Conservation (phyloP, 2,113 vertebrate genomes). For the Colossoma macropomum region DNA sequence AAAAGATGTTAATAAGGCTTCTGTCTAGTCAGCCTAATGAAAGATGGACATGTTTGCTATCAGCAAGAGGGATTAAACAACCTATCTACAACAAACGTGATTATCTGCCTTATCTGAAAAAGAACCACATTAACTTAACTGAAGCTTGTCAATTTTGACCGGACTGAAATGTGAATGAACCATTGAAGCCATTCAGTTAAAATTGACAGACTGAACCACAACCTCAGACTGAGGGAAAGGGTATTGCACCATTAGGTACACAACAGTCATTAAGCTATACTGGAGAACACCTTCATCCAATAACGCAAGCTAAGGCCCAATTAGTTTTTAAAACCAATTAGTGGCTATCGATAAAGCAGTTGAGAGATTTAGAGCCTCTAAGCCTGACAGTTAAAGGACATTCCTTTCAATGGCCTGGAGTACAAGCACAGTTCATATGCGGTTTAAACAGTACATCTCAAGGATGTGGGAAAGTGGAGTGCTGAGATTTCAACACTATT, state of each 20-base stretch:
- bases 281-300: conserved; percentile 41
- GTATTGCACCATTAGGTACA: conserved; percentile 40
- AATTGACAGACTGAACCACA: not conserved
- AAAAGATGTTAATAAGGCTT: not conserved
- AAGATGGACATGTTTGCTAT: not conserved
- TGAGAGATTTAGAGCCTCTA: conserved; percentile 30
- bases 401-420: conserved; percentile 15
- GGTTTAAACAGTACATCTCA: not conserved
- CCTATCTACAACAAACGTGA: not conserved
- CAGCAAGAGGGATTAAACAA: too few species aligned
- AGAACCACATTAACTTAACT: not conserved
- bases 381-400: conserved; percentile 22
- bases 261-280: conserved; percentile 36
- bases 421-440: not conserved
- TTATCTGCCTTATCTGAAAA: not conserved
- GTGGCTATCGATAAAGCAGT: conserved; percentile 47
- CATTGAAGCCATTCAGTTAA: not conserved
- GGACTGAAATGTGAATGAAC: not conserved
- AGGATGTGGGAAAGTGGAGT: too few species aligned
- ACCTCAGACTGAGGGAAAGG: conserved; percentile 30
- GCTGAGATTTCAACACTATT: too few species aligned
- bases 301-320: conserved; percentile 48
- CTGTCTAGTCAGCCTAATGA: not conserved
- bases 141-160: not conserved
- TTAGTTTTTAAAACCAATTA: conserved; percentile 57